Base-by-base conservation (phyloP, 1,140 invertebrate species). In the Sweltsa coloradensis region DNA sequence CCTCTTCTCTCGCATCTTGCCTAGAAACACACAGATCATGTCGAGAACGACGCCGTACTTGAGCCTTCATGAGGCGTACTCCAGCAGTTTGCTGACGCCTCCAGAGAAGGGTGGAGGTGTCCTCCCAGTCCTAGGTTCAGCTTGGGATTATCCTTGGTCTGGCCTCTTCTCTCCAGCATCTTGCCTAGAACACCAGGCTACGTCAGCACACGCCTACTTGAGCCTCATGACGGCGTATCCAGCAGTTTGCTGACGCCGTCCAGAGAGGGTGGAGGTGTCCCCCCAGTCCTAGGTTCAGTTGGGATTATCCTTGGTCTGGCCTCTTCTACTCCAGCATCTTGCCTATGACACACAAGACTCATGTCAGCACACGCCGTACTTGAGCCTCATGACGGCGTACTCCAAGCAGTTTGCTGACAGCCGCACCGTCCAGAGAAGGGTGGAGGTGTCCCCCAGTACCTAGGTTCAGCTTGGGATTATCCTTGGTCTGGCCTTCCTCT, bases 51-150 rank as follows among this genome's bases (percentile, higher is more conserved):
- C 70, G 1, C 60, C n/a, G n/a, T n/a, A n/a, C n/a, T n/a, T n/a
- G n/a, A n/a, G n/a, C n/a, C n/a, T n/a, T n/a, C n/a, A n/a, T n/a
- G n/a, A n/a, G n/a, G n/a, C n/a, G n/a, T n/a, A n/a, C n/a, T n/a
- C n/a, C n/a, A n/a, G n/a, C n/a, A n/a, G n/a, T n/a, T n/a, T n/a
- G n/a, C n/a, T n/a, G n/a, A n/a, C n/a, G n/a, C n/a, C 37, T 65
- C 45, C n/a, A 82, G 54, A 6, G 70, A 68, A 0, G 81, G 83
- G 65, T 88, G 85, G 3, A 87, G 51, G 57, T 77, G 61, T 18
- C 75, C 63, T 11, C 61, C 22, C 1, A 85, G 57, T 26, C 65
- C 40, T 18, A 80, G 56, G n/a, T 58, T 62, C n/a, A 74, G 57
- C 24, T 63, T 66, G 0, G 73, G 76, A 41, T 64, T 60, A 25